Conservation (phyloP, 2,888 invertebrate genomes). For the Encarsia formosa region DNA sequence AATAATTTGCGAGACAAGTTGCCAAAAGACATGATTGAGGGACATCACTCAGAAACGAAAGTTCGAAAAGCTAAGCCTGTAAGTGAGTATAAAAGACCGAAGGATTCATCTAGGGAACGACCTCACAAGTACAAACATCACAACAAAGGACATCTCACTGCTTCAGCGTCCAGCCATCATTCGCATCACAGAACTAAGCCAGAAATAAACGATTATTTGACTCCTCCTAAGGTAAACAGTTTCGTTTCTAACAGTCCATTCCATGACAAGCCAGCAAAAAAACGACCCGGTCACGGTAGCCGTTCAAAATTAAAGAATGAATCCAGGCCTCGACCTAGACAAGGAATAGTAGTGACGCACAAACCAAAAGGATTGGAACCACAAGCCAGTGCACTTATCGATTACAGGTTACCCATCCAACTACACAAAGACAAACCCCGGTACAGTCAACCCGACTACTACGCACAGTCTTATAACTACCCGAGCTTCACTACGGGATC, state of each 20-base stretch:
- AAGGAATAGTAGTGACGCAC: slow-evolving; percentile 11
- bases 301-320: slow-evolving; percentile 23
- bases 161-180: slow-evolving; percentile 30
- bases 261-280: slow-evolving; percentile 37
- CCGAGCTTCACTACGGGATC: slow-evolving; percentile 36
- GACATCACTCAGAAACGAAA: slow-evolving; percentile 43
- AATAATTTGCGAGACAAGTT: slow-evolving; percentile 32
- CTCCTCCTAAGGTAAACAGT: slow-evolving; percentile 40
- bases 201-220: slow-evolving; percentile 39
- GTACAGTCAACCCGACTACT: slow-evolving; percentile 25
- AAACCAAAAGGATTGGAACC: slow-evolving; percentile 33
- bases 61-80: slow-evolving; percentile 30
- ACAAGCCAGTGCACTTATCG: slow-evolving; percentile 26
- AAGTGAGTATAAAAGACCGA: slow-evolving; percentile 30
- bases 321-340: slow-evolving; percentile 31
- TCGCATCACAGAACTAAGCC: slow-evolving; percentile 24
- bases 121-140: slow-evolving; percentile 38
- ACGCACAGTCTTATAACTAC: slow-evolving; percentile 28
- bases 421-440: slow-evolving; percentile 16
- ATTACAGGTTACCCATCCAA: slow-evolving; percentile 18
- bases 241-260: slow-evolving; percentile 41
- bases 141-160: slow-evolving; percentile 30
- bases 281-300: slow-evolving; percentile 33
- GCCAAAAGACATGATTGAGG: slow-evolving; percentile 38
- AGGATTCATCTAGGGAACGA: slow-evolving; percentile 39